Conservation (phyloP, 2,888 invertebrate genomes). For the Hesperia comma region DNA sequence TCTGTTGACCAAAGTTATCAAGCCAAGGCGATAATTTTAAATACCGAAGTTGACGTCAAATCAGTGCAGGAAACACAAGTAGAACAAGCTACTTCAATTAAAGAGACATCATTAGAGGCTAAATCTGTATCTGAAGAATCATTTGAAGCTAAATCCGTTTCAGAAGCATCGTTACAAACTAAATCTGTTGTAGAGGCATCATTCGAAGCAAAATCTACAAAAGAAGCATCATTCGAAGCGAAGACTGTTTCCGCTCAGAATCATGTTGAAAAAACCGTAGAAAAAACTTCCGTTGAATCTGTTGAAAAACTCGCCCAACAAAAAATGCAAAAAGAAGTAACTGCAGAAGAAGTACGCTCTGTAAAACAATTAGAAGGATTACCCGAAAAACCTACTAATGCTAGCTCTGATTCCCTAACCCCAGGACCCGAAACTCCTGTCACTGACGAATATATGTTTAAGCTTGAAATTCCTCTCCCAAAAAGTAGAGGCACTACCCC, state of each 20-base stretch:
- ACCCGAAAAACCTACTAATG: not conserved
- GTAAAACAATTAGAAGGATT: constrained; percentile 39
- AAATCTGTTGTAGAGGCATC: constrained; percentile 10
- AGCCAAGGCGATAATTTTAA: constrained; percentile 9
- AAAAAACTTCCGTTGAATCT: constrained; percentile 9
- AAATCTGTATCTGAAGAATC: not conserved
- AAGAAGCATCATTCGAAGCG: constrained; percentile 7
- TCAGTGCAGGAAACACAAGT: not conserved
- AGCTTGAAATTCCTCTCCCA: constrained; percentile 63
- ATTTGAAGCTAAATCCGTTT: constrained; percentile 18
- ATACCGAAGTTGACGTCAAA: constrained; percentile 3
- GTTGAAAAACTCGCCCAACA: constrained; percentile 25
- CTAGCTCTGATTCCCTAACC: constrained; percentile 53
- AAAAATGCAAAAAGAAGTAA: constrained; percentile 16
- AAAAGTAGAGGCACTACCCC: constrained; percentile 57
- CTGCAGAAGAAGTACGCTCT: constrained; percentile 10
- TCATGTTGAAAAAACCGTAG: constrained; percentile 7
- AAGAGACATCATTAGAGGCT: constrained; percentile 2
- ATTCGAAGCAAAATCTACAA: constrained; percentile 12
- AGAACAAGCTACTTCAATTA: constrained; percentile 13
- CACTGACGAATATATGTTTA: constrained; percentile 74
- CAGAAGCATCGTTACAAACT: constrained; percentile 11
- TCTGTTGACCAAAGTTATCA: constrained; percentile 10
- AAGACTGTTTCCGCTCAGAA: constrained; percentile 9
- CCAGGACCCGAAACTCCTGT: constrained; percentile 70